A percentile compares a stretch with the other conserved stretches of the same genome.
phyloP scores from a whole-genome alignment of 2,113 vertebrate genomes.

The Tauraco erythrolophus region DNA sequence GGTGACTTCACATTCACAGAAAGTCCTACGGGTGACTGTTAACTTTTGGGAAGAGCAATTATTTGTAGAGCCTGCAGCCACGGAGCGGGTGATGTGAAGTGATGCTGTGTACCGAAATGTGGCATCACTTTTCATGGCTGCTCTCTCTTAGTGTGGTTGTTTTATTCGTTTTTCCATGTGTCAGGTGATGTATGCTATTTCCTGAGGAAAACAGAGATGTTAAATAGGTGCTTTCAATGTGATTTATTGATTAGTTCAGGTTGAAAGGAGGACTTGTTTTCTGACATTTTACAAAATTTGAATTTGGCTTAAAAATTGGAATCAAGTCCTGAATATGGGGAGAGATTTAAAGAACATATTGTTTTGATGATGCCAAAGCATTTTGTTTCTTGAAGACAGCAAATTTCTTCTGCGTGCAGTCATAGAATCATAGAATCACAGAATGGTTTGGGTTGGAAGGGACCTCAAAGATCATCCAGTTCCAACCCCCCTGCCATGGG shows the following conservation, averaged over 20 bases:
- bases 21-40: neutral
- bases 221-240: neutral
- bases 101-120: neutral
- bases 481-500: too few relatives aligned
- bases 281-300: neutral
- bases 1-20: neutral
- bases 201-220: neutral
- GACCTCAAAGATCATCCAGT: too few relatives aligned
- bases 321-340: neutral
- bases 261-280: neutral
- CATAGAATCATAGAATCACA: too few relatives aligned
- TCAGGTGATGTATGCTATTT: neutral
- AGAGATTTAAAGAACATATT: rapidly evolving
- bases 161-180: neutral
- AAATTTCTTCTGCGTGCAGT: neutral
- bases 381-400: neutral
- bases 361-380: neutral
- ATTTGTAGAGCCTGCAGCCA: neutral
- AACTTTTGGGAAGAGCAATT: neutral
- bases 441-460: too few relatives aligned
- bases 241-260: neutral
- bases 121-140: neutral
- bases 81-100: rapidly evolving
- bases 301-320: neutral
- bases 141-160: too few relatives aligned